phyloP scores from a whole-genome alignment of 2,888 invertebrate genomes.

The Papilio elwesi region DNA sequence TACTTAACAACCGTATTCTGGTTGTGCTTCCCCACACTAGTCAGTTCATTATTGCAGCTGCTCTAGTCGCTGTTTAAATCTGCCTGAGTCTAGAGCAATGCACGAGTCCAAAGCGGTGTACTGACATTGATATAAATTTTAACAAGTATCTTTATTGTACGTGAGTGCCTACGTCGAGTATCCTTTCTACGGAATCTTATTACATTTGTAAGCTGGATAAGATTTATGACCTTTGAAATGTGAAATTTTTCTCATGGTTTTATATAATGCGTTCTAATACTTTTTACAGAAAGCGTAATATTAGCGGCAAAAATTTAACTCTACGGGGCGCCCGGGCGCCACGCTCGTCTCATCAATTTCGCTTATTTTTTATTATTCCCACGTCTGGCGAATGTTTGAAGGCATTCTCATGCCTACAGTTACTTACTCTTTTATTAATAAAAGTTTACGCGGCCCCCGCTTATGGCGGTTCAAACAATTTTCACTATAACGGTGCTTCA shows the following conservation, averaged over 20 bases:
- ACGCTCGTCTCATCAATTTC: slow-evolving; percentile 68
- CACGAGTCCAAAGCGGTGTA: too few species aligned
- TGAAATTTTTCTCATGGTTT: background rate
- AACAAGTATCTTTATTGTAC: background rate
- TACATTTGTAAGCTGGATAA: slow-evolving; percentile 1
- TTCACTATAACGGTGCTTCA: slow-evolving; percentile 48
- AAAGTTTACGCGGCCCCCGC: slow-evolving; percentile 66
- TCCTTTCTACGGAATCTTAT: background rate
- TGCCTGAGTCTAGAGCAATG: too few species aligned
- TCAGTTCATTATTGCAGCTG: too few species aligned
- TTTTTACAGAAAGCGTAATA: slow-evolving; percentile 24
- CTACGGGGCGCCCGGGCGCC: slow-evolving; percentile 42
- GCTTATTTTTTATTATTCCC: slow-evolving; percentile 70
- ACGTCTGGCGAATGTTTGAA: slow-evolving; percentile 63
- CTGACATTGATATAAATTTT: background rate
- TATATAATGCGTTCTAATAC: slow-evolving; percentile 1
- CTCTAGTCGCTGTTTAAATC: too few species aligned
- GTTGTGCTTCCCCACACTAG: too few species aligned
- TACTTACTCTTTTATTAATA: slow-evolving; percentile 77
- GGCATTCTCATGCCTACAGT: slow-evolving; percentile 61
- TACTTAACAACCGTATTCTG: too few species aligned
- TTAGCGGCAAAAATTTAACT: slow-evolving; percentile 36
- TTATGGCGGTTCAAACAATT: slow-evolving; percentile 51
- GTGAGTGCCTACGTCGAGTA: background rate
- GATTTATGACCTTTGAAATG: slow-evolving; percentile 8